Evolutionary conservation across 30 jellyfish, hydroid and myxozoan genomes (phyloP), one percentile per base, ranked within the genome.

Genomic region (Aurelia sp.): DNA sequence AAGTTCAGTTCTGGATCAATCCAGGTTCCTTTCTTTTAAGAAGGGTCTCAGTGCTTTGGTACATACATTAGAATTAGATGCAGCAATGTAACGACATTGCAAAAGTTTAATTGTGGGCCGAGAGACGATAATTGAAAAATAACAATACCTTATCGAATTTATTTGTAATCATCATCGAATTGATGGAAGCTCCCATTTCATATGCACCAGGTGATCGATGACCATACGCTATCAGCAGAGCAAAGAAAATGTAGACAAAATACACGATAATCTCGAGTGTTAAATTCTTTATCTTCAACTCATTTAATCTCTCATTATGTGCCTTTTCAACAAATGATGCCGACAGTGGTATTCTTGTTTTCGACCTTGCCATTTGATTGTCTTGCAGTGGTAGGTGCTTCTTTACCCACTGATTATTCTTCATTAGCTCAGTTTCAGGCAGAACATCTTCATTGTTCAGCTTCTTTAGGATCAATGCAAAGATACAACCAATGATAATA

Each of bases 191-290:
- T 6, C 92, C 76, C 92, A 92, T 80, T 8, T 12, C 38, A 70
- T 71, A 86, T 15, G 98, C 98, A 65, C 81, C 63, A 5, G 98
- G 97, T 17, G 92, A 97, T 73, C 98, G 89, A 71, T 83, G 98
- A 2, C 97, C 98, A 68, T 92, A 92, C 20, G 97, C 92, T 21
- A 92, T 92, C 86, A 87, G 55, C 86, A 92, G 72, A 19, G 71
- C 90, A 61, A 92, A 81, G 33, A 78, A 67, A 3, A 92, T 47
- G 72, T 92, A 92, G 38, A 82, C 11, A 21, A 87, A 18, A 48
- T 80, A 92, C 0, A 79, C 82, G 24, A 83, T 76, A 31, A 82
- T 74, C 66, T 87, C 98, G 13, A 92, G 48, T 35, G 72, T 22
- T 15, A 92, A 38, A 31, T 82, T 65, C 13, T 80, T 53, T 91